Conservation (phyloP, 2,888 invertebrate species). For the Lypha dubia region DNA sequence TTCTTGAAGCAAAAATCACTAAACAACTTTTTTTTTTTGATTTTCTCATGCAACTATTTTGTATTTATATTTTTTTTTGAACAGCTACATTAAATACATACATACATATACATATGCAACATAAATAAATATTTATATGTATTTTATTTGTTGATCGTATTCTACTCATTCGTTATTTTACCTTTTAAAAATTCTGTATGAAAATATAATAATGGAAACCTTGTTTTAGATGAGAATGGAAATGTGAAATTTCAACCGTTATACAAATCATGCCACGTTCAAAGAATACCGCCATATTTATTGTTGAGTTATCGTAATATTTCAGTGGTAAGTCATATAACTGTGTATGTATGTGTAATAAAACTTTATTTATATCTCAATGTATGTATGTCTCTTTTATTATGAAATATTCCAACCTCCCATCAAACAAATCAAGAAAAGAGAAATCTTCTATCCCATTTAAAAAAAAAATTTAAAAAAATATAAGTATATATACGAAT, state of each 20-base stretch:
- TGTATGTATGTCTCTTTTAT: not conserved
- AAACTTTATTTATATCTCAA: not conserved
- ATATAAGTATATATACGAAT: constrained; percentile 5
- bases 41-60: not conserved
- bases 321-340: constrained; percentile 87
- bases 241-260: constrained; percentile 89
- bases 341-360: not conserved
- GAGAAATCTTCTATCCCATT: constrained; percentile 10
- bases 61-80: no score
- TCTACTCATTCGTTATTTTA: constrained; percentile 1
- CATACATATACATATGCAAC: not conserved
- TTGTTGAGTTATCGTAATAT: constrained; percentile 90
- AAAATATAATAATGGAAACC: constrained; percentile 46
- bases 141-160: not conserved
- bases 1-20: constrained; percentile 45
- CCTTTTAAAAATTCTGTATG: constrained; percentile 18
- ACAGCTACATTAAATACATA: not conserved
- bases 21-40: constrained; percentile 29
- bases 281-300: constrained; percentile 88
- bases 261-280: constrained; percentile 89
- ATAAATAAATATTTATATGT: not conserved
- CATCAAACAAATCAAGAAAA: not conserved
- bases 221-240: constrained; percentile 85
- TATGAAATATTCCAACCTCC: constrained; percentile 2
- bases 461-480: constrained; percentile 37